Evolutionary conservation across 2,888 invertebrate species (phyloP), one percentile per base, ranked within the genome.

Genomic region (Caenorhabditis afra): DNA sequence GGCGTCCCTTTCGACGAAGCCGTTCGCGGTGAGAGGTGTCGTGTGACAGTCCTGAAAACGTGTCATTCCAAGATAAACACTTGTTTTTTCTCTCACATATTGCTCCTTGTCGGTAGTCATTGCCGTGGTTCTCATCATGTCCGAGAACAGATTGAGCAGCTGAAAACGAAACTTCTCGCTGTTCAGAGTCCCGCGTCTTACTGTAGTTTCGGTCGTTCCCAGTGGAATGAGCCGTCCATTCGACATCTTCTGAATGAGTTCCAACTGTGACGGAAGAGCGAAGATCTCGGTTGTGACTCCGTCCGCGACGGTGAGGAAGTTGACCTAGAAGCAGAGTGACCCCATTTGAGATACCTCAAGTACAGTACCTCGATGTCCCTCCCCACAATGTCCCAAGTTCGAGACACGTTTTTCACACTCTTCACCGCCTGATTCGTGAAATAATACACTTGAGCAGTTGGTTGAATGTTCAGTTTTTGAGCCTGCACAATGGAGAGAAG

Each of bases 401-500:
- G 68, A 0, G 68, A 37, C 3, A 70, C 44, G n/a, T 70, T 77
- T 10, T 77, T 47, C n/a, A 77, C 58, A 20, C 47, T 70, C 16
- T 62, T 77, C 12, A 77, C 70, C 8, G 76, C 76, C 59, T 77
- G 76, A 53, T 77, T 77, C 1, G 70, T 70, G 29, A 77, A 77
- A 49, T 77, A 77, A 53, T 49, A 77, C 20, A 77, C 68, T 70
- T 77, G 76, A 41, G 76, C 68, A n/a, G 76, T 59, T n/a, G 76
- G 76, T 41, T 47, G 64, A 20, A 77, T 64, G 35, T 64, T 70
- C 45, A 64, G 50, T 70, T 77, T 77, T 41, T 70, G 68, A n/a
- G 76, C 70, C 44, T 77, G 76, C 37, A 77, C 65, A 23, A 77
- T 64, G 14, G 76, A 77, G 11, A 59, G 59, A 12, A 77, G 35